Percentiles rank a stretch among this genome's conserved stretches.
Conservation (phyloP, 1,140 invertebrate genomes). For the Drosophila mojavensis region DNA sequence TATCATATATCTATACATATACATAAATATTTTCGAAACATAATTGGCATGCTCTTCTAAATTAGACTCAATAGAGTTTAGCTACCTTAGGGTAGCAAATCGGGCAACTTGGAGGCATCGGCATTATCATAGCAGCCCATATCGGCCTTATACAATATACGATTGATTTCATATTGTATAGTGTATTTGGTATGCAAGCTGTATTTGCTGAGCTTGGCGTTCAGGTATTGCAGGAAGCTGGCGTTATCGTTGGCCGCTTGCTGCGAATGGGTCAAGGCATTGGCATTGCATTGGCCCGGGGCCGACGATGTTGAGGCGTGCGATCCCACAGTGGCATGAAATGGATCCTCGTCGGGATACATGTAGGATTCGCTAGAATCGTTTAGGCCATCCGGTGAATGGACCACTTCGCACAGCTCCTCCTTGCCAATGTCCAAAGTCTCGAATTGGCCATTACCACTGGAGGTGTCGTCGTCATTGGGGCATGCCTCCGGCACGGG, state of each 20-base stretch:
- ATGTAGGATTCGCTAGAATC: conserved; percentile 6
- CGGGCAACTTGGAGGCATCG: conserved; percentile 34
- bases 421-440: conserved; percentile 39
- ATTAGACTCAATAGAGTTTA: background rate
- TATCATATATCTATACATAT: no score
- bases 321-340: background rate
- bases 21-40: background rate
- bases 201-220: conserved; percentile 50
- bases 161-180: conserved; percentile 57
- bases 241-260: conserved; percentile 32
- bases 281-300: background rate
- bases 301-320: background rate
- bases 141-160: conserved; percentile 57
- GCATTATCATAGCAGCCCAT: conserved; percentile 50
- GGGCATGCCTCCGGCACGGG: background rate
- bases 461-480: conserved; percentile 10
- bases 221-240: conserved; percentile 47
- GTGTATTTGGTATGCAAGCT: conserved; percentile 37
- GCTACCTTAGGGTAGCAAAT: background rate
- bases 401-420: conserved; percentile 32
- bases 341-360: conserved; percentile 12
- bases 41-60: background rate
- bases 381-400: background rate
- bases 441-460: conserved; percentile 28
- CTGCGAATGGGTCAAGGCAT: background rate